Conservation (phyloP, 2,113 vertebrate genomes). For the Phalacrocorax brasilianus region DNA sequence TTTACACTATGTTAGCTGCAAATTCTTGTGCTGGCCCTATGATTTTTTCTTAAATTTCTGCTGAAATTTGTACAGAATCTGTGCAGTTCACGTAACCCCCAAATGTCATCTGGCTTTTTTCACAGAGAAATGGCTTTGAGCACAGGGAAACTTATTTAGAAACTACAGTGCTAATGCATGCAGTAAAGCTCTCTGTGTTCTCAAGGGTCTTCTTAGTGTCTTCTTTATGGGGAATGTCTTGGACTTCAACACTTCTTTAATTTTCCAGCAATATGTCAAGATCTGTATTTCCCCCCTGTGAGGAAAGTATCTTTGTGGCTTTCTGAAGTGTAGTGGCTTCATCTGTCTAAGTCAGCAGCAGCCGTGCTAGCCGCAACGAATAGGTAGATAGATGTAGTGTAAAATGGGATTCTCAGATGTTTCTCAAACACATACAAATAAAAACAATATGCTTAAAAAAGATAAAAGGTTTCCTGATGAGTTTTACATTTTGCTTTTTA, state of each 20-base stretch:
- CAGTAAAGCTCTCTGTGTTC: background rate
- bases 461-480: conserved; percentile 9
- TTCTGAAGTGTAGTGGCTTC: background rate
- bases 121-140: background rate
- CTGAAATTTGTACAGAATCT: background rate
- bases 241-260: background rate
- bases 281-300: background rate
- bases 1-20: background rate
- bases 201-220: background rate
- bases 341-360: background rate
- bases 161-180: background rate
- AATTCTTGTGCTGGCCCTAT: background rate
- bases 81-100: background rate
- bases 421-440: background rate
- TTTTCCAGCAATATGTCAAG: background rate
- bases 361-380: background rate
- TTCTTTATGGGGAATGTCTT: background rate
- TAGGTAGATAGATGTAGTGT: background rate
- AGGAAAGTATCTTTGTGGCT: background rate
- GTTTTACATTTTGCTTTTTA: background rate
- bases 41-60: background rate
- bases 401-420: background rate
- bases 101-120: background rate
- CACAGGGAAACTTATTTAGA: background rate
- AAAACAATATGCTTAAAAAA: background rate